Evolutionary conservation across 1,140 invertebrate species (phyloP).

Genomic region (Latrodectus geometricus): DNA sequence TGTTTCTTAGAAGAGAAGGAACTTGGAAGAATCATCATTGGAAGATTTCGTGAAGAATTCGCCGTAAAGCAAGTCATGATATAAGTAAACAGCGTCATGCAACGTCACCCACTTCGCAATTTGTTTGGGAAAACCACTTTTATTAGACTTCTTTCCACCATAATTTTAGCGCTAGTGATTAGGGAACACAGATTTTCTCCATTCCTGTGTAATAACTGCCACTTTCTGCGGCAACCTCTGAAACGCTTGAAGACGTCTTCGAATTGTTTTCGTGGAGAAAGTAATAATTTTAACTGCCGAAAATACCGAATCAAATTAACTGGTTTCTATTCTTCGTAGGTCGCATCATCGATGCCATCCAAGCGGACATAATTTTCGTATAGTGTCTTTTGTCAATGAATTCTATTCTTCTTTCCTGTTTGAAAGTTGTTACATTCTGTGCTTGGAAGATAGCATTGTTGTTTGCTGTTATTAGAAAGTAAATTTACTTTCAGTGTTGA

Average conservation of each 20-base stretch:
- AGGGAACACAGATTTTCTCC: neutral
- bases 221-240: neutral
- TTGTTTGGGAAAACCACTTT: neutral
- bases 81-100: neutral
- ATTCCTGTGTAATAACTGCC: neutral
- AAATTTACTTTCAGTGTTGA: no score
- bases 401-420: no score
- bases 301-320: neutral
- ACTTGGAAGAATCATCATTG: no score
- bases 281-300: neutral
- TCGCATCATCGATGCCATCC: no score
- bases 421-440: no score
- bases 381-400: no score
- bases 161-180: neutral
- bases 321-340: neutral
- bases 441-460: no score
- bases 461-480: no score
- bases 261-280: neutral
- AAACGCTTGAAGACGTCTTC: neutral
- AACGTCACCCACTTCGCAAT: neutral
- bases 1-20: no score
- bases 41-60: no score
- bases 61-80: neutral
- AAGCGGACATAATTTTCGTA: no score
- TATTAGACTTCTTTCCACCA: neutral